A percentile compares a stretch with the other conserved stretches of the same genome.
Conservation (phyloP, 2,888 invertebrate genomes). For the Cerceris ruficornis region DNA sequence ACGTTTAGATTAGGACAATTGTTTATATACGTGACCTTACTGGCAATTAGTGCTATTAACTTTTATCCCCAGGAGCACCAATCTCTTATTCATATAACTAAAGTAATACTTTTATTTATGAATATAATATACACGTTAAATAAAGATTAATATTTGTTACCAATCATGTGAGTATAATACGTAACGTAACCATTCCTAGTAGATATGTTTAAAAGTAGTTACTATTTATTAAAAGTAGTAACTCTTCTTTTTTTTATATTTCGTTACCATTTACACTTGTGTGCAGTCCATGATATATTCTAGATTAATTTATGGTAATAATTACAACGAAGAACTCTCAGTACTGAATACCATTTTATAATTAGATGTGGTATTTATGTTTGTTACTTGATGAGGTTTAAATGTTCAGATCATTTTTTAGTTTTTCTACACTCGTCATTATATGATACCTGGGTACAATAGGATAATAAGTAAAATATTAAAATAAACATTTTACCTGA, state of each 20-base stretch:
- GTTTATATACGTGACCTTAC: slow-evolving; percentile 76
- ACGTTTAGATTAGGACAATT: slow-evolving; percentile 75
- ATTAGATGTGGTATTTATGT: neutral
- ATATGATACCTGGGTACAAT: neutral
- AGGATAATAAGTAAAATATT: neutral
- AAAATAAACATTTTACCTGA: slow-evolving; percentile 39
- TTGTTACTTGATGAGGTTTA: neutral
- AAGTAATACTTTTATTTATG: slow-evolving; percentile 80
- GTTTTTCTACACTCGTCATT: neutral
- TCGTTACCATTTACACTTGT: slow-evolving; percentile 2
- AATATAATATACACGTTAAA: slow-evolving; percentile 79
- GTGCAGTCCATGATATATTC: neutral
- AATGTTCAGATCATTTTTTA: neutral
- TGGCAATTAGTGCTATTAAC: slow-evolving; percentile 79
- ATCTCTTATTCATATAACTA: slow-evolving; percentile 75
- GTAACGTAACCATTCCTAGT: slow-evolving; percentile 24
- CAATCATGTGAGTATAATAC: slow-evolving; percentile 59
- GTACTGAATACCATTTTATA: neutral
- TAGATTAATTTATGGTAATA: neutral
- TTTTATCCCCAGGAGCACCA: slow-evolving; percentile 75
- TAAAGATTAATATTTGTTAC: slow-evolving; percentile 81
- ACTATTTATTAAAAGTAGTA: no score
- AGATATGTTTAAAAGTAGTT: slow-evolving; percentile 2
- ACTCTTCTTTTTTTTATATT: neutral
- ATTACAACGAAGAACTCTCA: neutral